phyloP scores from a whole-genome alignment of 2,888 invertebrate species.

The Zhengitettix transpicula region DNA sequence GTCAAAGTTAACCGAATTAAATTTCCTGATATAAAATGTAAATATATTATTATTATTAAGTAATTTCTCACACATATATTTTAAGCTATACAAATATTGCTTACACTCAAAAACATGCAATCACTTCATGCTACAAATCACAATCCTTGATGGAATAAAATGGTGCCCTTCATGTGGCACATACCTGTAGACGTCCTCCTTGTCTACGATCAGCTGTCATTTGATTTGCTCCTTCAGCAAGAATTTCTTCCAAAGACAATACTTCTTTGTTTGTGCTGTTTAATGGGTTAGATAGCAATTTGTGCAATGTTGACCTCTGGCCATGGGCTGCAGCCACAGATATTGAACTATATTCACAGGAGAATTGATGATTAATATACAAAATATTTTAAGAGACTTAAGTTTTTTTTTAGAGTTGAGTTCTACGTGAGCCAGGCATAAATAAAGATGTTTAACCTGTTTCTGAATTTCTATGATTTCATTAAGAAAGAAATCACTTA shows the following conservation, averaged over 20 bases:
- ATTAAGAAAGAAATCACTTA: no score
- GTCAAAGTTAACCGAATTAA: no score
- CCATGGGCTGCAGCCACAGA: constrained; percentile 83
- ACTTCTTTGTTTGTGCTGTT: constrained; percentile 52
- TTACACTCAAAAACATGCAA: no score
- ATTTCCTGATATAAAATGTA: no score
- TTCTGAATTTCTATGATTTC: no score
- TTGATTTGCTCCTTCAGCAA: constrained; percentile 55
- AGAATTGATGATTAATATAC: background rate
- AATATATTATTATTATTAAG: no score
- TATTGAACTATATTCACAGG: constrained; percentile 46
- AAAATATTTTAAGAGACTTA: background rate
- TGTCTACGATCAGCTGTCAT: constrained; percentile 18
- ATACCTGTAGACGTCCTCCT: constrained; percentile 16
- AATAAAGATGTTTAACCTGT: no score
- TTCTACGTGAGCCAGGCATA: no score
- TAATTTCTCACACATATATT: no score
- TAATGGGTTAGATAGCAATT: constrained; percentile 56
- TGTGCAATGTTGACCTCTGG: constrained; percentile 59
- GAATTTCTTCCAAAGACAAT: constrained; percentile 72
- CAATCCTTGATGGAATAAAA: no score
- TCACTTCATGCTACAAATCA: no score
- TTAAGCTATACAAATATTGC: no score
- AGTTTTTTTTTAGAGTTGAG: background rate
- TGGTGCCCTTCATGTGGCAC: background rate